Conservation (phyloP, 37 sponge, comb jelly and placozoan species). For the Beroe ovata region DNA sequence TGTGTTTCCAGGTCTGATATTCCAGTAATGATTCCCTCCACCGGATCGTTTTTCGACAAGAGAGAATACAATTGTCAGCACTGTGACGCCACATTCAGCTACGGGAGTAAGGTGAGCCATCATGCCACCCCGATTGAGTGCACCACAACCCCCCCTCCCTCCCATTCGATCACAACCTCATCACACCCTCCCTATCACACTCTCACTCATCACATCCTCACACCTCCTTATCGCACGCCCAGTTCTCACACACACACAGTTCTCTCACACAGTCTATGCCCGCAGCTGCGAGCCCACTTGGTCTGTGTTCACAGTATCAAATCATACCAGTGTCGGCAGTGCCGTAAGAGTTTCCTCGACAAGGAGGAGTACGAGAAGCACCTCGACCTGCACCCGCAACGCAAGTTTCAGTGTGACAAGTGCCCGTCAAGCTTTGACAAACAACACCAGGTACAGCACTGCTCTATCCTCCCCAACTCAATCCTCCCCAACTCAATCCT, state of each 20-base stretch:
- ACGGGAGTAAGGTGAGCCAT: conserved; percentile 49
- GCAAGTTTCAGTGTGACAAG: conserved; percentile 64
- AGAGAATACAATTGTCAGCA: conserved; percentile 62
- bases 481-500: too few relatives aligned
- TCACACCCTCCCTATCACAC: not conserved
- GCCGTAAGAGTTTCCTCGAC: conserved; percentile 56
- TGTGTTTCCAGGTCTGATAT: conserved; percentile 45
- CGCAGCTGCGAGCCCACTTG: conserved; percentile 59
- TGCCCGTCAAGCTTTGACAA: conserved; percentile 67
- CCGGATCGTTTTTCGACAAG: conserved; percentile 23
- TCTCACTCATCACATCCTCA: not conserved
- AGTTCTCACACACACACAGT: not conserved
- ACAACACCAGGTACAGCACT: conserved; percentile 57
- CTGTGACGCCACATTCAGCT: conserved; percentile 66
- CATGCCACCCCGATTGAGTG: too few relatives aligned
- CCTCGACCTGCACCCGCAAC: conserved; percentile 55
- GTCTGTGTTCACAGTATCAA: conserved; percentile 66
- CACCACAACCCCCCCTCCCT: too few relatives aligned
- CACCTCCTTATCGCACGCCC: not conserved
- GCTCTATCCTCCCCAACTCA: too few relatives aligned
- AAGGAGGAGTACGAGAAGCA: conserved; percentile 63
- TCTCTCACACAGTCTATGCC: not conserved
- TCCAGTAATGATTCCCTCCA: conserved; percentile 60
- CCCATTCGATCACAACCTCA: not conserved
- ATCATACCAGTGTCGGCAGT: conserved; percentile 67